These are phyloP conservation scores for Thalassaphorura encarpata DNA, from an alignment of 1,140 invertebrate species.

Conservation along the genomic window DNA sequence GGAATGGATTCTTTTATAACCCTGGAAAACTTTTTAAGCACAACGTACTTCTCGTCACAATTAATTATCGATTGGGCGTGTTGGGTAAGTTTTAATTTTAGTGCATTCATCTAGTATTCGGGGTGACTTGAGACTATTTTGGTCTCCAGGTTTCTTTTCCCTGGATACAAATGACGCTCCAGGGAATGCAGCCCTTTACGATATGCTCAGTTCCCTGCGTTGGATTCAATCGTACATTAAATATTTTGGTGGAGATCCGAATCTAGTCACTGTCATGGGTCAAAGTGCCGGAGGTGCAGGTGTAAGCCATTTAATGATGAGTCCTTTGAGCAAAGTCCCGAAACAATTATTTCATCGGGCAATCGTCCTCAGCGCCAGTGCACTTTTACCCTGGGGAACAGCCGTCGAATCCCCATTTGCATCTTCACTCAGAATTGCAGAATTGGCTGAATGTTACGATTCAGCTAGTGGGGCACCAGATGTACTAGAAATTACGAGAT, in stretches of 20 bases:
- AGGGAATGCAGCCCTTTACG: conserved; percentile 20
- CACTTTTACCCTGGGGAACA: neutral
- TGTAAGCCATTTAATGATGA: neutral
- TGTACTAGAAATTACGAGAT: neutral
- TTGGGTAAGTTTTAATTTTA: neutral
- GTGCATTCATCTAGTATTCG: too few species aligned
- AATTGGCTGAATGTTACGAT: conserved; percentile 9
- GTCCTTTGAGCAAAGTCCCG: neutral
- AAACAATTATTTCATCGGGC: conserved; percentile 13
- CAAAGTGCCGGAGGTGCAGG: neutral
- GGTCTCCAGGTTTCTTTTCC: conserved; percentile 23
- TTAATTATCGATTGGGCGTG: conserved; percentile 7
- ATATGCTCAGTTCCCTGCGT: conserved; percentile 10
- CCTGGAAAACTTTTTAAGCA: conserved; percentile 27
- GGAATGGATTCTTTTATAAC: conserved; percentile 40
- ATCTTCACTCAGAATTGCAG: conserved; percentile 7
- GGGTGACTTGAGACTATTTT: too few species aligned
- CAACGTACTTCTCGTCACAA: conserved; percentile 3
- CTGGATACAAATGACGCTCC: conserved; percentile 12
- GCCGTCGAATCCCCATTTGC: neutral
- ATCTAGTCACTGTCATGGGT: neutral
- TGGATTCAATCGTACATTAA: conserved; percentile 11
- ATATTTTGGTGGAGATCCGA: conserved; percentile 22
- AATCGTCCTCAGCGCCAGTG: conserved; percentile 3
- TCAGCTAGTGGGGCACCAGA: neutral